Evolutionary conservation across 37 sponge, comb jelly and placozoan species (phyloP), one percentile per base, ranked within the genome.

Genomic region (Theonella swinhoei): DNA sequence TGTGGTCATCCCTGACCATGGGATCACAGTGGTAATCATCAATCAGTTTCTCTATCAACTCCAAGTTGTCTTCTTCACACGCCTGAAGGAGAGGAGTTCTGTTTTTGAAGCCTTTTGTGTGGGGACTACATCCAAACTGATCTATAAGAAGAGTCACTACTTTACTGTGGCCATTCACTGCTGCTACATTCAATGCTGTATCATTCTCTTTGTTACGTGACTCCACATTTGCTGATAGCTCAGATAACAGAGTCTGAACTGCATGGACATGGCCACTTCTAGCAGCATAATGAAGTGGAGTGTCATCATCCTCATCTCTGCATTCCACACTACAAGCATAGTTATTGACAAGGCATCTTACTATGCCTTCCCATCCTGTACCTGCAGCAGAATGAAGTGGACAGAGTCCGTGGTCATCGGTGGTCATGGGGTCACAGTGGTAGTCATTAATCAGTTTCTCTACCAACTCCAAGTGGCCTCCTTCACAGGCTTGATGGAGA

Each of bases 311-410:
- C 25, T 19, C 35, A 17, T 38, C 73, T 19, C 25, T 35, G 26
- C 39, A 39, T 37, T 72, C 24, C 11, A 36, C 39, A 25, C 25
- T 25, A 35, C 73, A 72, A 25, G 35, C 38, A 40, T 20, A 72
- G 25, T 72, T 38, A 19, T 31, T 35, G 9, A 72, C 38, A 25
- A 72, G 73, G 25, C 25, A 25, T 34, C 40, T 39, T 40, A 72
- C 73, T 19, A 38, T 35, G 23, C 25, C 37, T 40, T 39, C 39
- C 39, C 22, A 36, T 25, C 73, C 73, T 36, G 39, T 19, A 19
- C 35, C 11, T 34, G 73, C 73, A 72, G 73, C 73, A 36, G 8
- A 31, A 38, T 72, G 73, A 24, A 72, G 73, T n/a, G 73, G 73
- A 14, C 39, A 39, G 37, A 39, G 25, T 24, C 73, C 73, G 38